Evolutionary conservation across 2,113 vertebrate species (phyloP).

Genomic region (Hepsetus odoe): DNA sequence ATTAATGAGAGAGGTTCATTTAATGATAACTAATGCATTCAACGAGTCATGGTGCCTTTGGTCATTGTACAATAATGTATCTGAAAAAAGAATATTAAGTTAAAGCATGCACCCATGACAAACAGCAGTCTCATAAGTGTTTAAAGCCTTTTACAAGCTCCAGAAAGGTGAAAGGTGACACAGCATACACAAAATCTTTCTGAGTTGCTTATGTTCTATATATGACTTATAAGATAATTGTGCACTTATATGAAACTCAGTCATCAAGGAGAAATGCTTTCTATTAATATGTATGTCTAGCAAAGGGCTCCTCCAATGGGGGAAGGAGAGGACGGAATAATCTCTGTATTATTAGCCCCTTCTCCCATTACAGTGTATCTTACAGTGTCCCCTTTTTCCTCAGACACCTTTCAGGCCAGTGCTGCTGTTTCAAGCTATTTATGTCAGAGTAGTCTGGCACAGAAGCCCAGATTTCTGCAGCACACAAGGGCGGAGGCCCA

Average conservation of each 20-base stretch:
- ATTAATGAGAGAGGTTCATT: constrained; percentile 19
- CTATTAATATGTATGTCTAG: constrained; percentile 63
- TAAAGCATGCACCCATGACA: constrained; percentile 52
- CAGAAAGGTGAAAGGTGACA: constrained; percentile 10
- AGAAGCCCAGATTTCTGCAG: constrained; percentile 22
- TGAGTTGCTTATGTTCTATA: neutral
- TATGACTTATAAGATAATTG: constrained; percentile 35
- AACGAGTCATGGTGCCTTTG: no score
- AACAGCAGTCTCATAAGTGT: constrained; percentile 53
- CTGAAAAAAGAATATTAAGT: constrained; percentile 66
- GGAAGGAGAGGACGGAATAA: constrained; percentile 58
- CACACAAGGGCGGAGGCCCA: constrained; percentile 1
- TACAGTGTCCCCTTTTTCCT: constrained; percentile 42
- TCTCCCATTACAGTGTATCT: constrained; percentile 69
- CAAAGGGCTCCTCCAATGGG: constrained; percentile 43
- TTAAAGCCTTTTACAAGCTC: constrained; percentile 41
- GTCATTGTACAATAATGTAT: constrained; percentile 53
- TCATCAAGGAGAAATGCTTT: constrained; percentile 54
- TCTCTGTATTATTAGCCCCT: constrained; percentile 73
- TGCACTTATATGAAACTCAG: constrained; percentile 59
- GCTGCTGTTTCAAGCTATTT: constrained; percentile 40
- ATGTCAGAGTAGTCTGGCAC: constrained; percentile 25
- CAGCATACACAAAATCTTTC: constrained; percentile 4
- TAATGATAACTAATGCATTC: constrained; percentile 50
- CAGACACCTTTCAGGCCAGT: constrained; percentile 53